Base-by-base conservation (phyloP, 2,797 vertebrate species). In the Brachymystax lenok region DNA sequence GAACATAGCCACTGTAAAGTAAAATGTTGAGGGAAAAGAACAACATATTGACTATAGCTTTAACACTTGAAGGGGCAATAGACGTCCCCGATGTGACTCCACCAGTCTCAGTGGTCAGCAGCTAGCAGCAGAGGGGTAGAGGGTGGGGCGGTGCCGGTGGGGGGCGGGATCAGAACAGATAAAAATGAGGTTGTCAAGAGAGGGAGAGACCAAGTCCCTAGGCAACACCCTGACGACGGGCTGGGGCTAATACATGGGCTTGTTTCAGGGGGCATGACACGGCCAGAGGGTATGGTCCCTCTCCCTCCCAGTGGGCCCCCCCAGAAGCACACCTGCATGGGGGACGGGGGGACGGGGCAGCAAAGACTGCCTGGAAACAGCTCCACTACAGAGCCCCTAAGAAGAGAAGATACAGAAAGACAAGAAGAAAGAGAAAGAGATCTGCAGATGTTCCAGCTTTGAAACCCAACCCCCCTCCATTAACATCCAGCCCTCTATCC, bases 261-360 rank as follows among this genome's bases (percentile, higher is more conserved):
- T 71, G 69, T 83, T 77, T 85, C 85, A 33, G 80, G 82, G 83
- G 79, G 74, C 56, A 59, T 73, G 83, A 81, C 80, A 85, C 52
- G 77, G 78, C 71, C 69, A 5, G 74, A 76, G 77, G 77, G 64
- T 69, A 75, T 71, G 73, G 68, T 70, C 71, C 50, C 82, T 74
- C 79, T 73, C 74, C 74, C 52, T 75, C 52, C 52, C 52, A 56
- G 52, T 56, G 52, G 52, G 52, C 52, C 56, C n/a, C 56, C 56
- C 56, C 6, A 61, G 4, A 61, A 61, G 56, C 80, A 80, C 85
- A 88, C 87, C 87, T 88, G 83, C 85, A 84, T 61, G 24, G 56
- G 75, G 80, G 50, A 21, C 46, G 69, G 67, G 51, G 28, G 8
- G 21, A 17, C 17, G 17, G 12, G 50, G 63, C 28, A 64, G 40